Evolutionary conservation across 1,140 invertebrate species (phyloP), one percentile per base, ranked within the genome.

Genomic region (Thaumetopoea pityocampa): DNA sequence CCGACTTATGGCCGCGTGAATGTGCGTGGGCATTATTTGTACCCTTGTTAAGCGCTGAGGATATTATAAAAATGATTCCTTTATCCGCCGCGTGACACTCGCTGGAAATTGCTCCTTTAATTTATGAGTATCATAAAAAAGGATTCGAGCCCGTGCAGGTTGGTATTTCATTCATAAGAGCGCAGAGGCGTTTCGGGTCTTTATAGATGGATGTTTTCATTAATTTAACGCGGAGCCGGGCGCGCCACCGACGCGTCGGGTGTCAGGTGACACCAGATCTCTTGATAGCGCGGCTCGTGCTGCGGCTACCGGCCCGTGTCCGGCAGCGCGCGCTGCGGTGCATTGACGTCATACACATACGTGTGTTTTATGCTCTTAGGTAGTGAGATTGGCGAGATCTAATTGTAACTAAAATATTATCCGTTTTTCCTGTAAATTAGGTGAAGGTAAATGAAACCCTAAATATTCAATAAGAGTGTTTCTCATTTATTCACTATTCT

Each of bases 51-150:
- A 82, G 73, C 78, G 78, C 73, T 79, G 74, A 85, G 77, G 81
- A 85, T 84, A 85, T 85, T 82, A 86, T 83, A 84, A 85, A 85
- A 85, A 86, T 84, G 72, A 85, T 82, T 85, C 80, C 79, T 85
- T 80, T 83, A 84, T 84, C 73, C 77, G 59, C 38, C 60, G 70
- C 71, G 77, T 79, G 77, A 81, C 74, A 77, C 76, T 77, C 72
- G 67, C 58, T 81, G 71, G 80, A 81, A 85, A 86, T 80, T 74
- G 78, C 77, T 71, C 73, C 68, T 49, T 71, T 83, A 83, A 86
- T 86, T 86, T 86, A 86, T 85, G 64, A 62, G 59, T 41, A 65
- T 68, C 74, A 83, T 86, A 85, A 86, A 85, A 84, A 84, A 79
- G 73, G 79, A 85, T 77, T 76, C 71, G 68, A 68, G 64, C 55